Evolutionary conservation across 2,113 vertebrate species (phyloP), one percentile per base, ranked within the genome.

Genomic region (Solea senegalensis): DNA sequence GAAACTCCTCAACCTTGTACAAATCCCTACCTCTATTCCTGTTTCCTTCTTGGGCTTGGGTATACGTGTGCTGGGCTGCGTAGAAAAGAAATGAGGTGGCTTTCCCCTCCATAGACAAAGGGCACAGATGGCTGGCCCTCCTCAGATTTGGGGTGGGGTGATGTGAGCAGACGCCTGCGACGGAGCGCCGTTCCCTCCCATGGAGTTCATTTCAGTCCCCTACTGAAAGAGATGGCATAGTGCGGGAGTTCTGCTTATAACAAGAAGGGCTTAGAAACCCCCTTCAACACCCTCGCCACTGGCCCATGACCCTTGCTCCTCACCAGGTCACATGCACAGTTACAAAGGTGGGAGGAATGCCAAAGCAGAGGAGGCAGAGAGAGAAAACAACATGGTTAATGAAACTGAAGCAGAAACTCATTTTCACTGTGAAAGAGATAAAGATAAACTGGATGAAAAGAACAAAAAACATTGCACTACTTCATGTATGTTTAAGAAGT

Each of bases 91-190:
- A 70, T 7, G 45, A 79, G 68, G 73, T 68, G 62, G 65, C 72
- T 39, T 43, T 81, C 85, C 81, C 80, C 82, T 77, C 53, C 74
- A 54, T 51, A 89, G 82, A 93, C 91, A 93, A 92, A 92, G 83
- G 89, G 71, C 83, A 81, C 92, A 93, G 92, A 93, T 93, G 92
- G 90, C 86, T 76, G 76, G 74, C 74, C 85, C 82, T 84, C 75
- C 86, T 84, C 81, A 83, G 85, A 81, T 89, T 80, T 79, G 70
- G 77, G 78, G 83, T 79, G 82, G 82, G 56, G 56, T 14, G 1
- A 14, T 74, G 83, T 66, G 27, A 83, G 85, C 86, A 89, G 88
- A 90, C 87, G 80, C 85, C 77, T 84, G 86, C 77, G 65, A 84
- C 72, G n/a, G 78, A 83, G 89, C 72, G 34, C 83, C 65, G 39